Conservation (phyloP, 1,140 invertebrate genomes). For the Acromyrmex charruanus region DNA sequence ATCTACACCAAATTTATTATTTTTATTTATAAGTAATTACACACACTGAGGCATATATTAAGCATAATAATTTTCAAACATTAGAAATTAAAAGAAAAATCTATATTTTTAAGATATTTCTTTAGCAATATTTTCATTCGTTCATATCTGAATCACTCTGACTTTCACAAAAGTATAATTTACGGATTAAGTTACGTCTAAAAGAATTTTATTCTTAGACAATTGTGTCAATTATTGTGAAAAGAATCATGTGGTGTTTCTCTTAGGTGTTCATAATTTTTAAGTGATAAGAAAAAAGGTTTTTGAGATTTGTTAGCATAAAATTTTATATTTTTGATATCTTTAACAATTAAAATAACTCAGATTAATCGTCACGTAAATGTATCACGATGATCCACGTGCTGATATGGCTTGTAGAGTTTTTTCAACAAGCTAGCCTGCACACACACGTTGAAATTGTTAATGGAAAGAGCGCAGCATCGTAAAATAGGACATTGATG, state of each 20-base stretch:
- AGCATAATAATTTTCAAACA: no score
- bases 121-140: no score
- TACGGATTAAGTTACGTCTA: background rate
- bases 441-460: background rate
- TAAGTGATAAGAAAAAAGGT: background rate
- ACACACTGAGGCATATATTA: no score
- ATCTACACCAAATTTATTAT: no score
- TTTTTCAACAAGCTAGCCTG: conserved; percentile 3
- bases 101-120: no score
- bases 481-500: conserved; percentile 41
- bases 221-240: background rate
- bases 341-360: background rate
- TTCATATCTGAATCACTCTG: no score
- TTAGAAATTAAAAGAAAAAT: no score
- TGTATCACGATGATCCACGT: background rate
- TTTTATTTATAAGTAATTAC: no score
- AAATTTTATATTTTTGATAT: conserved; percentile 1
- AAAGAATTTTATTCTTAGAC: background rate
- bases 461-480: conserved; percentile 39
- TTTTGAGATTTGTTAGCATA: background rate
- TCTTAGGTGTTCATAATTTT: background rate
- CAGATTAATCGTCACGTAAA: background rate
- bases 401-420: background rate
- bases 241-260: background rate
- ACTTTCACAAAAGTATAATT: no score